Evolutionary conservation across 2,113 vertebrate species (phyloP).

Genomic region (Gambusia affinis): DNA sequence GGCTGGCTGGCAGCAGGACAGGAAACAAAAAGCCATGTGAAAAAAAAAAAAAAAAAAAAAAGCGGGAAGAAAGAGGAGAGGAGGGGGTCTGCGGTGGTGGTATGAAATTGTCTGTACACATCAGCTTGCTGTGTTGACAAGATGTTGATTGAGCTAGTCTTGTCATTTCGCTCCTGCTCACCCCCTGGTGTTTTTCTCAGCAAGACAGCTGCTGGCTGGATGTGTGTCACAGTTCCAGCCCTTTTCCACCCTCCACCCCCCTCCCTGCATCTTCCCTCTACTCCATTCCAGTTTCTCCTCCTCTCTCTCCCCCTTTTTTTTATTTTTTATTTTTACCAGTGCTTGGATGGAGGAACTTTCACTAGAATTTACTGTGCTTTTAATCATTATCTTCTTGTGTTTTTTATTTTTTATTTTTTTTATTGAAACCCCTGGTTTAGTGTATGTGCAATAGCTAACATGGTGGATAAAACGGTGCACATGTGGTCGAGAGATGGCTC

Average conservation of each 20-base stretch:
- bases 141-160: slow-evolving; percentile 82
- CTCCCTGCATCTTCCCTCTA: slow-evolving; percentile 8
- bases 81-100: slow-evolving; percentile 54
- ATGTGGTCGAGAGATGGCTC: slow-evolving; percentile 44
- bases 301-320: slow-evolving; percentile 19
- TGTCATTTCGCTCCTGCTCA: slow-evolving; percentile 76
- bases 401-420: slow-evolving; percentile 43
- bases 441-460: slow-evolving; percentile 61
- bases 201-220: slow-evolving; percentile 73
- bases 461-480: slow-evolving; percentile 53
- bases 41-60: slow-evolving; percentile 43
- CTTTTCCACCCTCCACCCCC: slow-evolving; percentile 34
- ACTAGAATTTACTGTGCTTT: slow-evolving; percentile 79
- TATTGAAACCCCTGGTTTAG: slow-evolving; percentile 66
- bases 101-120: slow-evolving; percentile 80
- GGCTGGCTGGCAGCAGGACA: slow-evolving; percentile 72
- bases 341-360: slow-evolving; percentile 73
- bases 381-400: slow-evolving; percentile 78
- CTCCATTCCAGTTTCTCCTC: slow-evolving; percentile 39
- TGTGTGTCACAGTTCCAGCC: slow-evolving; percentile 72
- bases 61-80: slow-evolving; percentile 14
- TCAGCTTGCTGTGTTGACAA: slow-evolving; percentile 80
- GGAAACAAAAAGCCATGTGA: slow-evolving; percentile 66
- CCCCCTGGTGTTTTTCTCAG: slow-evolving; percentile 76
- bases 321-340: slow-evolving; percentile 20